Conservation (phyloP, 2,797 vertebrate genomes). For the Petrocephalus sullivani region DNA sequence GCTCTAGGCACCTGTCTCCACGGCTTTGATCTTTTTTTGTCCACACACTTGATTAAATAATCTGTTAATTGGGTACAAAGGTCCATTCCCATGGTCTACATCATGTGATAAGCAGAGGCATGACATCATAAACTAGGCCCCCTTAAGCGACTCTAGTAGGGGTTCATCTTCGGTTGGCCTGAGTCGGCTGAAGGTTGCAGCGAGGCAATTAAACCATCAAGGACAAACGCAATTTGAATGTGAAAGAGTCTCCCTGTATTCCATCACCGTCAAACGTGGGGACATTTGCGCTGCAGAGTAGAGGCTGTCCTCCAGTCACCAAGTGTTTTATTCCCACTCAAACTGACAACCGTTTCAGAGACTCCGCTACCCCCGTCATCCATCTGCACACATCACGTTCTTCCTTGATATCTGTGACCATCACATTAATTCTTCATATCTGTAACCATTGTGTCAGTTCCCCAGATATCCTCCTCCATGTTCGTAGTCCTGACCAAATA, state of each 20-base stretch:
- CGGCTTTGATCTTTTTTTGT: neutral
- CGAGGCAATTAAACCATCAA: neutral
- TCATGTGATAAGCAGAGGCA: neutral
- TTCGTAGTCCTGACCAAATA: neutral
- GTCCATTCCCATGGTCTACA: neutral
- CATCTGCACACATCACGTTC: neutral
- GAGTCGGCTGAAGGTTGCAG: neutral
- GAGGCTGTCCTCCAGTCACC: neutral
- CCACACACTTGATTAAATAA: neutral
- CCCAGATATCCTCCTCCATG: neutral
- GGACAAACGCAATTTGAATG: neutral
- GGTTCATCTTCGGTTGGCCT: neutral
- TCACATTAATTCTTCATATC: neutral
- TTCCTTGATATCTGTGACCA: neutral
- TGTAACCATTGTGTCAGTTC: neutral
- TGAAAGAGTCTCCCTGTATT: constrained; percentile 1
- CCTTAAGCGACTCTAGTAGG: neutral
- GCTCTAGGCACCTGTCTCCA: neutral
- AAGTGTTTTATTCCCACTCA: neutral
- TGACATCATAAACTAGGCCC: neutral
- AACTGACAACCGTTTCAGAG: neutral
- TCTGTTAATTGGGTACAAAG: neutral
- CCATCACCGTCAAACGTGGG: neutral
- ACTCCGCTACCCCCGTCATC: neutral
- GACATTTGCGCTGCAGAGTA: neutral